phyloP scores from a whole-genome alignment of 2,888 invertebrate species.

The Bombylius discolor region DNA sequence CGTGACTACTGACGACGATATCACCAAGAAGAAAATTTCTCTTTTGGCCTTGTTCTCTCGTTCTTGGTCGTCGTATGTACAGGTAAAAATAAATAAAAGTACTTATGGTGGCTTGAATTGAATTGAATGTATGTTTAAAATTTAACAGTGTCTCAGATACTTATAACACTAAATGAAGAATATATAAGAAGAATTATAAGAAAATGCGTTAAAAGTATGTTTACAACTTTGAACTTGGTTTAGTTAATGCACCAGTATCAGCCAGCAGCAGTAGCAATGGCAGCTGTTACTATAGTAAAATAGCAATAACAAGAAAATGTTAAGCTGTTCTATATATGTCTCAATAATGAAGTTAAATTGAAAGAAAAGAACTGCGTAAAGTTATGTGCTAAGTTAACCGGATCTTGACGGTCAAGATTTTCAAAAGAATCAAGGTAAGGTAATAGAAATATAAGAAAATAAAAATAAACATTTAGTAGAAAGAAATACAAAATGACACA shows the following conservation, averaged over 20 bases:
- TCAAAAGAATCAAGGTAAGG: neutral
- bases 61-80: neutral
- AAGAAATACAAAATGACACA: too few relatives aligned
- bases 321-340: too few relatives aligned
- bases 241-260: neutral
- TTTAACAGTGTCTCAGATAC: too few relatives aligned
- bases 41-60: conserved; percentile 10
- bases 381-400: neutral
- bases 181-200: too few relatives aligned
- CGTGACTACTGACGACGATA: neutral
- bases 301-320: too few relatives aligned
- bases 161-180: too few relatives aligned
- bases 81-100: too few relatives aligned
- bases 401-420: neutral
- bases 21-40: conserved; percentile 6
- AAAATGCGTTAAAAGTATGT: neutral
- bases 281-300: neutral
- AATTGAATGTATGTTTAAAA: too few relatives aligned
- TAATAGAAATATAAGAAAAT: neutral
- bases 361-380: too few relatives aligned
- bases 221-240: neutral
- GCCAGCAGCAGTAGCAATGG: neutral
- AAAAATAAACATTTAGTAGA: too few relatives aligned
- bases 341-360: too few relatives aligned
- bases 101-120: too few relatives aligned